Evolutionary conservation across 2,113 vertebrate genomes (phyloP).

Genomic region (Bucco capensis): DNA sequence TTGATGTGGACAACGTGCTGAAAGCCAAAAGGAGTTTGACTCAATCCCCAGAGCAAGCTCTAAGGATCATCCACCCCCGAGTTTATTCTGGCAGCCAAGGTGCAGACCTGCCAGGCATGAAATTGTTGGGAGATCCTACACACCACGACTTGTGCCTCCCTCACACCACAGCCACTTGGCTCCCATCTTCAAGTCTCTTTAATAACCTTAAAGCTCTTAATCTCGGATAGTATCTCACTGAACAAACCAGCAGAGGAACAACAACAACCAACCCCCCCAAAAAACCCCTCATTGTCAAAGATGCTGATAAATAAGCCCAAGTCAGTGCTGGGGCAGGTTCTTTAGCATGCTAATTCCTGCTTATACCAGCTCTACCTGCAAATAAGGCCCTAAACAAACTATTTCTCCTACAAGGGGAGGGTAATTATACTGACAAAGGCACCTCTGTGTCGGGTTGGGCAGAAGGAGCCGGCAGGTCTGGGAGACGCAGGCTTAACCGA

Average conservation of each 20-base stretch:
- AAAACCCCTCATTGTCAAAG: conserved; percentile 8
- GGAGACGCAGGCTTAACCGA: conserved; percentile 88
- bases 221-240: conserved; percentile 44
- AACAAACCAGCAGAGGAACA: background rate
- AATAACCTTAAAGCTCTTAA: conserved; percentile 58
- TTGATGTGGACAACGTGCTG: conserved; percentile 63
- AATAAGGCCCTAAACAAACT: conserved; percentile 77
- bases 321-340: conserved; percentile 68
- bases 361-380: conserved; percentile 75
- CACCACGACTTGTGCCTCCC: background rate
- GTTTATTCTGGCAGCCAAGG: conserved; percentile 37
- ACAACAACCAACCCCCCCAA: background rate
- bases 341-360: conserved; percentile 80
- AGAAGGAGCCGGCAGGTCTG: conserved; percentile 98
- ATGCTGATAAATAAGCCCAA: conserved; percentile 56
- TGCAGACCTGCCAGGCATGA: conserved; percentile 46
- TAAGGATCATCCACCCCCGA: conserved; percentile 2
- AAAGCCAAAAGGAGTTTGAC: conserved; percentile 58
- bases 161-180: background rate
- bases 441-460: conserved; percentile 93
- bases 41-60: conserved; percentile 42
- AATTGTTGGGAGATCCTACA: conserved; percentile 22
- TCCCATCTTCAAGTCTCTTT: conserved; percentile 27
- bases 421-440: conserved; percentile 99
- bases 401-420: conserved; percentile 80